Conservation (phyloP, 2,888 invertebrate species). For the Tetranychus truncatus region DNA sequence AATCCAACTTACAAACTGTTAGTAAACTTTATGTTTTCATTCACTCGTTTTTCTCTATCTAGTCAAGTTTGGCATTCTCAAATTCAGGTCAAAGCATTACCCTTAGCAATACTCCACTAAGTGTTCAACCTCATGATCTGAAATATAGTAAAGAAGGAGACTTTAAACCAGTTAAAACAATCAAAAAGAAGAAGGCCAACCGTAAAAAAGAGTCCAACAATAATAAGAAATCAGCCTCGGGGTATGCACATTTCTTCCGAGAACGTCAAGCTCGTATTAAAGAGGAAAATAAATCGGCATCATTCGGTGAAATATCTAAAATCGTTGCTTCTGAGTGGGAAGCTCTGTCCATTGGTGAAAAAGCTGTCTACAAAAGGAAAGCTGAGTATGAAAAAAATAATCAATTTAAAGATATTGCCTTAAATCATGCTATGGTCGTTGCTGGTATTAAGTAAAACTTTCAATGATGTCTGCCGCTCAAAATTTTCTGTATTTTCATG, state of each 20-base stretch:
- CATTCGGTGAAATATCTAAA: slow-evolving; percentile 23
- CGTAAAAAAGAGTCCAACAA: background rate
- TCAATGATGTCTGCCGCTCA: no score
- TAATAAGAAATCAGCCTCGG: background rate
- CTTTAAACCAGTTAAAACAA: background rate
- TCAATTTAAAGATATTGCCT: slow-evolving; percentile 78
- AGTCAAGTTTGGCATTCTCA: no score
- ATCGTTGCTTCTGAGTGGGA: slow-evolving; percentile 24
- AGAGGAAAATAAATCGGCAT: slow-evolving; percentile 19
- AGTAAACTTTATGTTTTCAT: no score
- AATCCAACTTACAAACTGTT: no score
- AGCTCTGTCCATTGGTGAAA: slow-evolving; percentile 14
- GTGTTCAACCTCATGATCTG: background rate
- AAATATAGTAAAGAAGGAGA: background rate
- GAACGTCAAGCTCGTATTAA: slow-evolving; percentile 22
- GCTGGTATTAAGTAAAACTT: slow-evolving; percentile 9
- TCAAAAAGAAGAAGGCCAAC: background rate
- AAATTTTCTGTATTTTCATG: background rate
- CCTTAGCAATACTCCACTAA: no score
- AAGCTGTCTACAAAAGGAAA: slow-evolving; percentile 65
- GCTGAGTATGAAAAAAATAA: slow-evolving; percentile 90
- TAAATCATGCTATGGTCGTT: slow-evolving; percentile 56
- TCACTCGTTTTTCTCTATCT: no score
- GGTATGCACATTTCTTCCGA: slow-evolving; percentile 6
- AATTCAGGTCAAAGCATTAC: no score